Evolutionary conservation across 2,888 invertebrate genomes (phyloP).

Genomic region (Pyrrhia umbra): DNA sequence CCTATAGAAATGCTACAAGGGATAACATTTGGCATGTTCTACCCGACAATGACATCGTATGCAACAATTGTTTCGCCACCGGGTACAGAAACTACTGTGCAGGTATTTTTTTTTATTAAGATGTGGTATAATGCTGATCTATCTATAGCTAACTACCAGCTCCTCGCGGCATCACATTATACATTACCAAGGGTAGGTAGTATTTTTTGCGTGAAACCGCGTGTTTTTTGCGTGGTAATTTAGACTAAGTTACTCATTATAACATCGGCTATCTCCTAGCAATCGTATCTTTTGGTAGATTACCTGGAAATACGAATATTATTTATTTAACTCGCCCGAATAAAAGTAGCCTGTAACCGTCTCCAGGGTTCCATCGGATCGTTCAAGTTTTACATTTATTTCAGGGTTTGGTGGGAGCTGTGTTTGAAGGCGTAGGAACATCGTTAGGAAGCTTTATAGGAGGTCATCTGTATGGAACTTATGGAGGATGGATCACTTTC

Average conservation of each 20-base stretch:
- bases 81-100: constrained; percentile 96
- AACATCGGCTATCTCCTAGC: too few relatives aligned
- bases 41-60: constrained; percentile 96
- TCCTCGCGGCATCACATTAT: too few relatives aligned
- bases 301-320: too few relatives aligned
- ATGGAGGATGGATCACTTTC: constrained; percentile 93
- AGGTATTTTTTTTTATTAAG: constrained; percentile 84
- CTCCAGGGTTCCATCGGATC: too few relatives aligned
- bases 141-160: too few relatives aligned
- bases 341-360: too few relatives aligned
- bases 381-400: constrained; percentile 57
- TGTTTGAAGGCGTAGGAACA: constrained; percentile 96
- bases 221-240: too few relatives aligned
- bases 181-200: too few relatives aligned
- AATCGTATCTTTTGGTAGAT: too few relatives aligned
- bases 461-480: constrained; percentile 92
- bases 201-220: too few relatives aligned
- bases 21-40: constrained; percentile 96
- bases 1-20: constrained; percentile 97
- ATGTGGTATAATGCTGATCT: neutral
- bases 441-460: constrained; percentile 94
- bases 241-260: too few relatives aligned
- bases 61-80: constrained; percentile 95
- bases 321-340: too few relatives aligned
- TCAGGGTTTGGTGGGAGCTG: constrained; percentile 95